A percentile compares a stretch with the other conserved stretches of the same genome.
phyloP scores from a whole-genome alignment of 1,140 invertebrate species.

The Drosophila miranda region DNA sequence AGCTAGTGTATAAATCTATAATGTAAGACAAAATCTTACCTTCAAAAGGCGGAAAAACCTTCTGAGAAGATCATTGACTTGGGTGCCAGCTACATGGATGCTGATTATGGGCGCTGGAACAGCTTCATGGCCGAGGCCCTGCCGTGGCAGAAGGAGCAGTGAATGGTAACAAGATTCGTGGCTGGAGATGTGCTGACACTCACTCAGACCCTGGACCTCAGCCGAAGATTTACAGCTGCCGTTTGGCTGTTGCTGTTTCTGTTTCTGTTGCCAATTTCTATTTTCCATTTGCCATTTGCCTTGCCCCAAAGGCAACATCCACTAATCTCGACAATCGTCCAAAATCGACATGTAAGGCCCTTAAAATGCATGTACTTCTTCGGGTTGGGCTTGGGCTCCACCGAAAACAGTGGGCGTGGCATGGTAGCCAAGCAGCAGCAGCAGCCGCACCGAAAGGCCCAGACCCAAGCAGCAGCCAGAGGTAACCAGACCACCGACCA shows the following conservation, averaged over 20 bases:
- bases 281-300: constrained; percentile 25
- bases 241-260: constrained; percentile 1
- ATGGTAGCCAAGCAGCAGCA: constrained; percentile 12
- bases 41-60: too few relatives aligned
- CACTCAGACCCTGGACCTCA: constrained; percentile 10
- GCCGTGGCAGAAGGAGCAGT: background rate
- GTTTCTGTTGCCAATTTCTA: constrained; percentile 17
- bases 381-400: constrained; percentile 15
- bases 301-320: constrained; percentile 40
- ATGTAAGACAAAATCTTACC: too few relatives aligned
- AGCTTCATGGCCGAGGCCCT: background rate
- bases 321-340: constrained; percentile 61
- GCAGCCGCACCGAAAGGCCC: constrained; percentile 8
- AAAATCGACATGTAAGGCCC: constrained; percentile 77
- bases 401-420: constrained; percentile 51
- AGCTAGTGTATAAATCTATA: too few relatives aligned
- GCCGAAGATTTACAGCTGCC: constrained; percentile 12
- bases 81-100: constrained; percentile 4
- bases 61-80: constrained; percentile 3
- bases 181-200: constrained; percentile 14
- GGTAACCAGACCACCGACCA: constrained; percentile 37
- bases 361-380: constrained; percentile 70
- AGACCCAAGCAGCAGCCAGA: constrained; percentile 15
- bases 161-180: constrained; percentile 14
- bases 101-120: constrained; percentile 11